These are phyloP conservation scores for Antennarius striatus DNA, from an alignment of 2,113 vertebrate species.

Conservation along the genomic window DNA sequence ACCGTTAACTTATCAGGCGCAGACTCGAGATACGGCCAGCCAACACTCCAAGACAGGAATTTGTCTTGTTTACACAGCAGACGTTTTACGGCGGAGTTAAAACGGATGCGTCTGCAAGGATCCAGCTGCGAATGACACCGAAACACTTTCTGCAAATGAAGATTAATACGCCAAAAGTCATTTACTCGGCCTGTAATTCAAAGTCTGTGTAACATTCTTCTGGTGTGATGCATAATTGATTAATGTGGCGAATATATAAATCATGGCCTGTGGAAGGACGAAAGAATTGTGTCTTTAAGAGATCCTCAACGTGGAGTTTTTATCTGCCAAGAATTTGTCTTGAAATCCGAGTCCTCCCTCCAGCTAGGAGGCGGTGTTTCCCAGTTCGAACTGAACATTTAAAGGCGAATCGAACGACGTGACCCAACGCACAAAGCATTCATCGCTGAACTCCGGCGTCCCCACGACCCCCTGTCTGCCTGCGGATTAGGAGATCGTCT, in stretches of 20 bases:
- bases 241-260: constrained; percentile 1
- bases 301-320: not conserved
- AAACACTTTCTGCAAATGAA: constrained; percentile 7
- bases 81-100: constrained; percentile 56
- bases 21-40: constrained; percentile 51
- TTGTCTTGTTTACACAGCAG: constrained; percentile 60
- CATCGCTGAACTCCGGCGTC: constrained; percentile 27
- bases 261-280: not conserved
- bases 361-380: constrained; percentile 62
- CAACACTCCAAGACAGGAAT: constrained; percentile 44
- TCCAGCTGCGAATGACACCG: constrained; percentile 16
- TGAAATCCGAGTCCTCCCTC: constrained; percentile 53
- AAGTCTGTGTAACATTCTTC: not conserved
- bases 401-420: too few species aligned
- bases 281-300: constrained; percentile 3
- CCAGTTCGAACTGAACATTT: constrained; percentile 5
- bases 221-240: constrained; percentile 2
- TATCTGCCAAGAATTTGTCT: not conserved
- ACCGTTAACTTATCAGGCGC: constrained; percentile 61
- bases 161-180: constrained; percentile 16
- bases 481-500: constrained; percentile 9
- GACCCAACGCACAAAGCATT: constrained; percentile 42
- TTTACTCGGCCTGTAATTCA: not conserved
- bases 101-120: constrained; percentile 42
- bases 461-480: constrained; percentile 6